Evolutionary conservation across 1,140 invertebrate genomes (phyloP), one percentile per base, ranked within the genome.

Genomic region (Lanistes nyassanus): DNA sequence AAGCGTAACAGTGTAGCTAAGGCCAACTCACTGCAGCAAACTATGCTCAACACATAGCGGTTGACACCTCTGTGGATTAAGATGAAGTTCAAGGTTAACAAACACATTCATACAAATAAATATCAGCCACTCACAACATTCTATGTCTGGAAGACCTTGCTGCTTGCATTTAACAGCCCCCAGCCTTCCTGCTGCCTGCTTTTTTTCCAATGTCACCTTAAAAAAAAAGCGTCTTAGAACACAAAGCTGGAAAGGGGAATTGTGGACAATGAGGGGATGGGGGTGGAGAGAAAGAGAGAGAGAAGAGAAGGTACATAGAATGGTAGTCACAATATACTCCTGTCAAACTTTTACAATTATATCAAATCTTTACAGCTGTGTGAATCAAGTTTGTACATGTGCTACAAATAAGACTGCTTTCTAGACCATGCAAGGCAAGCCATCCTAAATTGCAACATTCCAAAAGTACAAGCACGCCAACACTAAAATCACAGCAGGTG

Each of bases 71-170:
- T n/a, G n/a, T n/a, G n/a, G n/a, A n/a, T n/a, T n/a, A n/a, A n/a
- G n/a, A n/a, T n/a, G n/a, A n/a, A n/a, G n/a, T n/a, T n/a, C n/a
- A n/a, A n/a, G n/a, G n/a, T n/a, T n/a, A n/a, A n/a, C n/a, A n/a
- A n/a, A n/a, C n/a, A n/a, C n/a, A n/a, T n/a, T 16, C 42, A 51
- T 36, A 55, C 3, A 67, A 56, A 69, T 42, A n/a, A 19, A 31
- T 26, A 42, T 11, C 9, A 39, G 26, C 37, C 34, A 39, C 81
- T 81, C 82, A 85, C 84, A 80, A 76, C 80, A 82, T 81, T 85
- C 83, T 70, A 85, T 85, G 72, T 85, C 84, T 21, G 67, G 53
- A 37, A 82, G 29, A 26, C 26, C 53, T 2, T 0, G 13, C 23
- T 21, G 42, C 7, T 71, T 53, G 37, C 11, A 55, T 70, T 53